These are phyloP conservation scores for Meiosimyza platycephala DNA, from an alignment of 2,888 invertebrate genomes.

Conservation along the genomic window DNA sequence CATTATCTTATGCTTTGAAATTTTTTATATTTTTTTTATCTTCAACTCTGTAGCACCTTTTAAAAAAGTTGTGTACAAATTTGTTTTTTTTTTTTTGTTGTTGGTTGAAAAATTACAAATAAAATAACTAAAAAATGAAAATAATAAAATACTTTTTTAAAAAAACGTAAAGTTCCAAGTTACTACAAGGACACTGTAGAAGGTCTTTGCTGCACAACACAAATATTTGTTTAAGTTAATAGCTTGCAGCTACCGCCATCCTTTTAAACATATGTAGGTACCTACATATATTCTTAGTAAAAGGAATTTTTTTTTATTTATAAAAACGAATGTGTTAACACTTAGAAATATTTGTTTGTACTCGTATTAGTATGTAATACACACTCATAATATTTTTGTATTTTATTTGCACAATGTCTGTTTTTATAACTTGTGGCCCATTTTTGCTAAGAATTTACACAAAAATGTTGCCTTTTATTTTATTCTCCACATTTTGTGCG, in stretches of 20 bases:
- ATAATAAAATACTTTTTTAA: no score
- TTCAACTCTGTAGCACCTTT: no score
- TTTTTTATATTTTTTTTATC: no score
- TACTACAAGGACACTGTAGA: background rate
- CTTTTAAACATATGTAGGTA: no score
- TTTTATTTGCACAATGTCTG: conserved; percentile 11
- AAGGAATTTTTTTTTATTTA: background rate
- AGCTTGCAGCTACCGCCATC: conserved; percentile 21
- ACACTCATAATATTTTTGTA: background rate
- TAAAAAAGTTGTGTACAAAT: no score
- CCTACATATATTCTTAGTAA: no score
- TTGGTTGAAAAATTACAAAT: no score
- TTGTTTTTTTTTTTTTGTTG: no score
- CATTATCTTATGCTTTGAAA: no score
- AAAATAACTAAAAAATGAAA: no score
- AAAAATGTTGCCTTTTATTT: background rate
- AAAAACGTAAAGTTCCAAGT: no score
- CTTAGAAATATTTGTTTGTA: background rate
- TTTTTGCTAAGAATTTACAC: conserved; percentile 16
- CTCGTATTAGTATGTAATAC: background rate
- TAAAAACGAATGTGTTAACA: background rate
- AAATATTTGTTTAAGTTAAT: conserved; percentile 30
- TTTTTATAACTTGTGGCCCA: conserved; percentile 11
- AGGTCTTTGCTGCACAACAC: conserved; percentile 15
- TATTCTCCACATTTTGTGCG: conserved; percentile 1